A percentile compares a stretch with the other conserved stretches of the same genome.
phyloP scores from a whole-genome alignment of 2,888 invertebrate species.

The Eristalis pertinax region DNA sequence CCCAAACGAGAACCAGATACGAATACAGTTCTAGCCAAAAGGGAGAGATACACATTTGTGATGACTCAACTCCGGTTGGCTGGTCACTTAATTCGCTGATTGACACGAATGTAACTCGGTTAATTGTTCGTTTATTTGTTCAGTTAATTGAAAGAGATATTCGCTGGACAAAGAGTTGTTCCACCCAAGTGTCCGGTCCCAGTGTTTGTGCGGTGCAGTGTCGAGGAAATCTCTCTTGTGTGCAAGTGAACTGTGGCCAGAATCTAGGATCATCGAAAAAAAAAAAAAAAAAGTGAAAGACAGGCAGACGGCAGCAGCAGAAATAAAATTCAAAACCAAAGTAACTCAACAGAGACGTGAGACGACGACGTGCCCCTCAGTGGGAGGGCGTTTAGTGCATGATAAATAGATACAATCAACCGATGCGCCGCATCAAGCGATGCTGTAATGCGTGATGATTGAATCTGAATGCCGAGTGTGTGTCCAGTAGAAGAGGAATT shows the following conservation, averaged over 20 bases:
- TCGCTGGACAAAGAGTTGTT: constrained; percentile 14
- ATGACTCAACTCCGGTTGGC: constrained; percentile 31
- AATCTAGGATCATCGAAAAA: not conserved
- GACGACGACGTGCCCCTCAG: constrained; percentile 55
- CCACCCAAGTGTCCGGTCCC: not conserved
- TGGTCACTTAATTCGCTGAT: constrained; percentile 59
- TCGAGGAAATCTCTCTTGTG: not conserved
- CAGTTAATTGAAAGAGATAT: constrained; percentile 44
- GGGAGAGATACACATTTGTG: not conserved
- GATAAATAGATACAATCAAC: constrained; percentile 45
- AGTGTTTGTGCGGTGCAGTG: not conserved
- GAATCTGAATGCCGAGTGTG: not conserved
- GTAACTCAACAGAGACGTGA: constrained; percentile 16
- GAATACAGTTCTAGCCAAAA: not conserved
- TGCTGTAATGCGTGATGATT: constrained; percentile 46
- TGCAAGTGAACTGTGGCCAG: not conserved
- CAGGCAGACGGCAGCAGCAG: too few relatives aligned
- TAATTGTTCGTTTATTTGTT: constrained; percentile 49
- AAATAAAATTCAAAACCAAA: not conserved
- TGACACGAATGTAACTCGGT: constrained; percentile 62
- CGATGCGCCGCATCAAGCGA: constrained; percentile 25
- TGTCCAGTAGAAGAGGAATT: not conserved
- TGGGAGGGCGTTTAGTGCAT: constrained; percentile 61
- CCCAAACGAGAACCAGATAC: not conserved
- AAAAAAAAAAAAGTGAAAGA: not conserved